Evolutionary conservation across 2,888 invertebrate species (phyloP), one percentile per base, ranked within the genome.

Genomic region (Cephonodes hylas): DNA sequence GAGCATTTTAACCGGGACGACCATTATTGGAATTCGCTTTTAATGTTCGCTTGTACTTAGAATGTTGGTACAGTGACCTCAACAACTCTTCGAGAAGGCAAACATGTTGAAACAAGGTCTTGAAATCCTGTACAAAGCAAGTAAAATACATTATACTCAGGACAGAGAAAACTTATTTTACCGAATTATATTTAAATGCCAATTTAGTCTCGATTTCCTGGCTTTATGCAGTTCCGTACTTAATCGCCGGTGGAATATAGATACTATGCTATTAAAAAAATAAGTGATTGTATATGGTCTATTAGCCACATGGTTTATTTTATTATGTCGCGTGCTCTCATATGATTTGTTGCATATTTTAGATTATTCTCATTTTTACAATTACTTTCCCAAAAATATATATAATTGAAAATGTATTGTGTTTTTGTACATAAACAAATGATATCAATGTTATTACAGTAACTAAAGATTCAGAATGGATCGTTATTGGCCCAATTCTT

Each of bases 1-100:
- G 53, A 53, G 53, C 53, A 48, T 31, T 53, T 53, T 53, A 53
- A 53, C 53, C 53, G 10, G 48, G 53, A 53, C 53, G 53, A 31
- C 53, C 53, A 53, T 18, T 48, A 27, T 48, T 48, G 48, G 48
- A 53, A 27, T 53, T 53, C 31, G 18, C 53, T 53, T 48, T 48
- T 53, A 53, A 53, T 53, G 53, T 53, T 53, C 18, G 27, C 31
- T 53, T 31, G 53, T 53, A 53, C 53, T 53, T 53, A 20, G 18
- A 31, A 27, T 53, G 15, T 31, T 23, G 22, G 53, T 31, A 31
- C 18, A 18, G 53, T 31, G 27, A 53, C 31, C 10, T 31, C 3
- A 53, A 31, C 31, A 31, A 27, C 27, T 53, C 27, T 53, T 27
- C 7, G 31, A 31, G 18, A 18, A 31, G 31, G 31, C 31, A 18